These are phyloP conservation scores for Microplitis deprimator DNA, from an alignment of 2,888 invertebrate genomes.

Conservation along the genomic window DNA sequence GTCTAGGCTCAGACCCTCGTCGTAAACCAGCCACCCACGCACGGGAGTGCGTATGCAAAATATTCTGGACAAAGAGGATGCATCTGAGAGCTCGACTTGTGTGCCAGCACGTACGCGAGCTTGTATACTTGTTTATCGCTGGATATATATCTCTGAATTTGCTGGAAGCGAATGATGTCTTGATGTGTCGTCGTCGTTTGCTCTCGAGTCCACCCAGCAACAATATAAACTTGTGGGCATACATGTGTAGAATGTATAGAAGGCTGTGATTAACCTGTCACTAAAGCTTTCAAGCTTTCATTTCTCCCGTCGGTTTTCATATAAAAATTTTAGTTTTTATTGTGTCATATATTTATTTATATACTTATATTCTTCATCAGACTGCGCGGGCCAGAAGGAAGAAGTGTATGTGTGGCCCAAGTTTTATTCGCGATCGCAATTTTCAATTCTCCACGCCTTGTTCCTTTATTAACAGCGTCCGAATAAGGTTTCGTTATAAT, in stretches of 20 bases:
- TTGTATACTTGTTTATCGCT: slow-evolving; percentile 8
- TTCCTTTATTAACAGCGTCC: slow-evolving; percentile 35
- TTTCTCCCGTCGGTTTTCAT: slow-evolving; percentile 26
- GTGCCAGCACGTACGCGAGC: neutral
- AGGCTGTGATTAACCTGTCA: slow-evolving; percentile 55
- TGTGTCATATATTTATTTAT: neutral
- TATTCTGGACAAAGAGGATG: neutral
- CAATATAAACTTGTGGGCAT: neutral
- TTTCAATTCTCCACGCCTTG: slow-evolving; percentile 43
- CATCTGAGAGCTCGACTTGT: neutral
- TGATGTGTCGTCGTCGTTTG: slow-evolving; percentile 56
- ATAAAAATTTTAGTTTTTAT: slow-evolving; percentile 27
- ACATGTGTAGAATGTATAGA: slow-evolving; percentile 10
- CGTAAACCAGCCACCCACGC: slow-evolving; percentile 60
- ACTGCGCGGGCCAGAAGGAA: slow-evolving; percentile 11
- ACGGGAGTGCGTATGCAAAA: neutral
- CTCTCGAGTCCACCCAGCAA: neutral
- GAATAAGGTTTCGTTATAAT: slow-evolving; percentile 18
- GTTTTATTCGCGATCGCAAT: slow-evolving; percentile 28
- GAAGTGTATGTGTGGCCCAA: slow-evolving; percentile 17
- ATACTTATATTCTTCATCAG: slow-evolving; percentile 32
- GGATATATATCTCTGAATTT: neutral
- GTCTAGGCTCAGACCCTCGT: slow-evolving; percentile 57
- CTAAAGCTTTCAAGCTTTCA: slow-evolving; percentile 44
- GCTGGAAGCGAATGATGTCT: slow-evolving; percentile 61